Percentiles rank a stretch among this genome's conserved stretches.
Conservation (phyloP, 2,888 invertebrate species). For the Andrena marginata region DNA sequence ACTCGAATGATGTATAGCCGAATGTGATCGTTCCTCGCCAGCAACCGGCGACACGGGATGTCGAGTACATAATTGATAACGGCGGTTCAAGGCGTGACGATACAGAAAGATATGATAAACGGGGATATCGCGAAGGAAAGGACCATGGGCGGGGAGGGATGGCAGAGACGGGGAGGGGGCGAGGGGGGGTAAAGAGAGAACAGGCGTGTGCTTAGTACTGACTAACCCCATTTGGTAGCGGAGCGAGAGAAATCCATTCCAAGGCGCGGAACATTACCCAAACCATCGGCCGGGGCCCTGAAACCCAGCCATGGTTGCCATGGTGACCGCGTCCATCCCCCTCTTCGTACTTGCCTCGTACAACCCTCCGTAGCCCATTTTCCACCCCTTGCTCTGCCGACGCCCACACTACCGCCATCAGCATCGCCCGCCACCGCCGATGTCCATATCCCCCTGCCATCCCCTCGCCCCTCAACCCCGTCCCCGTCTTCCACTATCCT, state of each 20-base stretch:
- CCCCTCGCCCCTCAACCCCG: slow-evolving; percentile 19
- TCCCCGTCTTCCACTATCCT: slow-evolving; percentile 18
- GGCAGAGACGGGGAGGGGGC: background rate
- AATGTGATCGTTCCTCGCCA: background rate
- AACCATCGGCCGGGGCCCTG: slow-evolving; percentile 77
- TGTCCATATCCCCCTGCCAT: slow-evolving; percentile 46
- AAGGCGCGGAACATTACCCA: slow-evolving; percentile 80
- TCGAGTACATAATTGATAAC: slow-evolving; percentile 7
- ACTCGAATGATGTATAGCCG: background rate
- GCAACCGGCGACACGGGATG: background rate
- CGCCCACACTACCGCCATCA: slow-evolving; percentile 66
- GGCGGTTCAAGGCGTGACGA: slow-evolving; percentile 20
- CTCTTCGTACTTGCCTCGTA: slow-evolving; percentile 65
- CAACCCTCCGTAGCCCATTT: slow-evolving; percentile 67
- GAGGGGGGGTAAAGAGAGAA: slow-evolving; percentile 45
- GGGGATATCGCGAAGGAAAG: background rate
- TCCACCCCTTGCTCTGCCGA: slow-evolving; percentile 64
- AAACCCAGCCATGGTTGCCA: slow-evolving; percentile 82
- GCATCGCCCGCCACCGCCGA: slow-evolving; percentile 43
- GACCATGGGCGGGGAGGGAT: background rate
- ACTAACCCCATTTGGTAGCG: slow-evolving; percentile 79
- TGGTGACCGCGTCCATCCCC: slow-evolving; percentile 82
- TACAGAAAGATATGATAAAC: background rate
- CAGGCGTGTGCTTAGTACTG: slow-evolving; percentile 75
- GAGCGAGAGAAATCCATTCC: slow-evolving; percentile 80